Conservation (phyloP, 1,140 invertebrate species). For the Hycleus cichorii region DNA sequence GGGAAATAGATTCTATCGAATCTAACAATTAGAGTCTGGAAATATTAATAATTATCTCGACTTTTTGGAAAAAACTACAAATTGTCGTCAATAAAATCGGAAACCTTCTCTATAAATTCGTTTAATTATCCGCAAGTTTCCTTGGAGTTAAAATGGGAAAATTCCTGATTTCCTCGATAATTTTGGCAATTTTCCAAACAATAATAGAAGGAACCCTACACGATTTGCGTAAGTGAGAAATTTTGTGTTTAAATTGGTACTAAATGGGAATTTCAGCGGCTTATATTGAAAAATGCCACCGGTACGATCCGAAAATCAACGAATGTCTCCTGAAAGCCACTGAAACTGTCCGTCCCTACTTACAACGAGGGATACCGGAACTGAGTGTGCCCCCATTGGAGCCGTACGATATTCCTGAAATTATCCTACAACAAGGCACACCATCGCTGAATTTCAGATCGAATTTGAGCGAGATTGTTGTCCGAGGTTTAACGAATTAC, state of each 20-base stretch:
- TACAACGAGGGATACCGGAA: constrained; percentile 55
- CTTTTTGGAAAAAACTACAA: no score
- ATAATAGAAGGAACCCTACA: background rate
- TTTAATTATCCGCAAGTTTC: no score
- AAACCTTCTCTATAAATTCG: background rate
- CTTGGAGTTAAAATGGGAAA: background rate
- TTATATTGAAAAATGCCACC: constrained; percentile 52
- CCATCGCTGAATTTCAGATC: constrained; percentile 56
- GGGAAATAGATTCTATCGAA: no score
- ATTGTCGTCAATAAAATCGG: background rate
- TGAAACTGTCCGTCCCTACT: constrained; percentile 48
- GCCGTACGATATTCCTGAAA: constrained; percentile 52
- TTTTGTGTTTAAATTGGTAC: background rate
- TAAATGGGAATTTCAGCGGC: constrained; percentile 41
- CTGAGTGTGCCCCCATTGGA: constrained; percentile 55
- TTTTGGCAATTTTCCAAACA: background rate
- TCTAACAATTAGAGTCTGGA: no score
- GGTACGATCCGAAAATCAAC: constrained; percentile 50
- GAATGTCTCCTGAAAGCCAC: constrained; percentile 52
- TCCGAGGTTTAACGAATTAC: constrained; percentile 44
- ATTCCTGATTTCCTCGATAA: background rate
- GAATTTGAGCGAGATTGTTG: constrained; percentile 54
- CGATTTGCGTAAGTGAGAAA: background rate
- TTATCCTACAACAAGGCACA: constrained; percentile 52
- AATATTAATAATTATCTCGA: no score